Percentiles rank a stretch among this genome's conserved stretches.
These are phyloP conservation scores for Heliocidaris erythrogramma DNA, from an alignment of 35 echinoderm and acorn worm genomes.

Conservation along the genomic window DNA sequence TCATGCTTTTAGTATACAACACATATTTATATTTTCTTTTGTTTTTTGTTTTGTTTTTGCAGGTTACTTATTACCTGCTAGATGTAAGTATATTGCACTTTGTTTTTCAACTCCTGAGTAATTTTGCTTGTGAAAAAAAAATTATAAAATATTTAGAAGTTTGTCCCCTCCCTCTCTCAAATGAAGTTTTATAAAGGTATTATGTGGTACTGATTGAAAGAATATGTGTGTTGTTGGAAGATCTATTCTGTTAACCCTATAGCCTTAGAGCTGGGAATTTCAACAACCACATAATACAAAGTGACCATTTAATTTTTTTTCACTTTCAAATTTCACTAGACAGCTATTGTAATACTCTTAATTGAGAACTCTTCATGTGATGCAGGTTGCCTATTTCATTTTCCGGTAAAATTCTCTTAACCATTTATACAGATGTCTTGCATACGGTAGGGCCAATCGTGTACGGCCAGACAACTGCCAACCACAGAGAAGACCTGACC, in stretches of 20 bases:
- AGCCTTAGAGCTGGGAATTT: too few species aligned
- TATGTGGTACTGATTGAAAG: too few species aligned
- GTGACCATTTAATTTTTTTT: neutral
- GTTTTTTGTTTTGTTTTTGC: neutral
- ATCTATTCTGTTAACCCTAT: too few species aligned
- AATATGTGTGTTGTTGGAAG: too few species aligned
- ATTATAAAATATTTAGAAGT: neutral
- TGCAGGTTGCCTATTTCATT: neutral
- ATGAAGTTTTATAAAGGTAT: neutral
- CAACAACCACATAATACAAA: neutral
- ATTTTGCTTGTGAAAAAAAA: neutral
- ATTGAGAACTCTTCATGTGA: neutral
- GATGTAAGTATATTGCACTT: slow-evolving; percentile 63
- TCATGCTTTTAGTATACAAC: too few species aligned
- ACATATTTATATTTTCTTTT: neutral
- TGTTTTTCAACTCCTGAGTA: neutral
- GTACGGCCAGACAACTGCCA: neutral
- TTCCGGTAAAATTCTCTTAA: neutral
- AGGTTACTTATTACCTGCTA: slow-evolving; percentile 68
- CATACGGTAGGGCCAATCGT: slow-evolving; percentile 85
- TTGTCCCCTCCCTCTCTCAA: neutral
- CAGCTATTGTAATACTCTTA: neutral
- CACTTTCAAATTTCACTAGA: neutral
- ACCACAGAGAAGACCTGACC: slow-evolving; percentile 37
- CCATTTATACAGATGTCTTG: slow-evolving; percentile 64